Conservation (phyloP, 2,888 invertebrate species). For the Drosophila infuscata region DNA sequence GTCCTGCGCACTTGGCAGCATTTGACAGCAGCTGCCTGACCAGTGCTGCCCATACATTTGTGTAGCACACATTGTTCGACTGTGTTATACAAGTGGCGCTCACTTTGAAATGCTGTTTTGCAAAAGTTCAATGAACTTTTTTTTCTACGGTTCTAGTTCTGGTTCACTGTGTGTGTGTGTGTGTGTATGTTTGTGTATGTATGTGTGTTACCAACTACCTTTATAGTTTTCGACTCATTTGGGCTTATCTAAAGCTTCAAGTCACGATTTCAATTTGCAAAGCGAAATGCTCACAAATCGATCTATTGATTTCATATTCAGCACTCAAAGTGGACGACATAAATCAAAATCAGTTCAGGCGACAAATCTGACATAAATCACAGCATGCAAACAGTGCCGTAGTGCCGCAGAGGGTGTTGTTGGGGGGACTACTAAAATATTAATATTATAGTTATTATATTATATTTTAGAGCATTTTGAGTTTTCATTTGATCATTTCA, state of each 20-base stretch:
- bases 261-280: slow-evolving; percentile 82
- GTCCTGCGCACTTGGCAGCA: slow-evolving; percentile 50
- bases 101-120: slow-evolving; percentile 20
- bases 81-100: slow-evolving; percentile 18
- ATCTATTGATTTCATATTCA: slow-evolving; percentile 80
- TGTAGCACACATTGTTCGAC: slow-evolving; percentile 62
- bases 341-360: slow-evolving; percentile 69
- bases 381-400: slow-evolving; percentile 27
- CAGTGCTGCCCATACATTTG: slow-evolving; percentile 49
- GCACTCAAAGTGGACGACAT: slow-evolving; percentile 76
- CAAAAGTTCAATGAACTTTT: slow-evolving; percentile 58
- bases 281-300: slow-evolving; percentile 58
- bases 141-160: slow-evolving; percentile 5
- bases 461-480: background rate
- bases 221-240: slow-evolving; percentile 25
- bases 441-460: background rate
- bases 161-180: background rate
- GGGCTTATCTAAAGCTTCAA: slow-evolving; percentile 77
- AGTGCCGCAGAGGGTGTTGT: background rate
- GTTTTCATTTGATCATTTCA: background rate
- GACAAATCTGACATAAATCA: slow-evolving; percentile 62
- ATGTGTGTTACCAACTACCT: slow-evolving; percentile 44
- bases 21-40: slow-evolving; percentile 53
- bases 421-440: background rate
- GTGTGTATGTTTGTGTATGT: background rate